phyloP scores from a whole-genome alignment of 2,888 invertebrate species.

The Geophilus truncorum region DNA sequence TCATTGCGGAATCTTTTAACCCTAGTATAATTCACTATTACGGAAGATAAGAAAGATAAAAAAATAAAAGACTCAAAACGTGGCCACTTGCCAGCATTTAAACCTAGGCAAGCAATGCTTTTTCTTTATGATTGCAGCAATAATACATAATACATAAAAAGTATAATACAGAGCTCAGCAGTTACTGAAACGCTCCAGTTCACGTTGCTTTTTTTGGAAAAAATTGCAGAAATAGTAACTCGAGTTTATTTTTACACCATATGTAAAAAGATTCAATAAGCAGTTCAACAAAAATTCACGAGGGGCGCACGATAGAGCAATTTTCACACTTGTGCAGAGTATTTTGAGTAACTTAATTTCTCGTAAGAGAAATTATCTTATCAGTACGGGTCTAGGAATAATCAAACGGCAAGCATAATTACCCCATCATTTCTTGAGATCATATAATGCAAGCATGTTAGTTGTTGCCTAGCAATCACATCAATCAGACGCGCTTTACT shows the following conservation, averaged over 20 bases:
- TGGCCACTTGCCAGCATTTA: slow-evolving; percentile 3
- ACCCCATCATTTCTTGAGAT: slow-evolving; percentile 27
- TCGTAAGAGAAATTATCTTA: not conserved
- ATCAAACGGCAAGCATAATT: not conserved
- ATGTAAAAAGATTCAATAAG: no score
- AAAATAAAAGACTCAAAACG: not conserved
- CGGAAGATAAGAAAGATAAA: not conserved
- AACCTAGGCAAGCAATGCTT: not conserved
- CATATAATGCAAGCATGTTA: slow-evolving; percentile 10
- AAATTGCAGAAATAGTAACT: not conserved
- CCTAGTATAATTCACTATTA: not conserved
- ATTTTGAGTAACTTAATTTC: not conserved
- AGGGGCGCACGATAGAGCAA: no score
- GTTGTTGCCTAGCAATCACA: slow-evolving; percentile 25
- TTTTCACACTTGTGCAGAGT: no score
- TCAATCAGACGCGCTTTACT: slow-evolving; percentile 24
- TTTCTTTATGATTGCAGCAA: slow-evolving; percentile 6
- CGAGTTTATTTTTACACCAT: not conserved
- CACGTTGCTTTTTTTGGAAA: not conserved
- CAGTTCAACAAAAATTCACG: no score
- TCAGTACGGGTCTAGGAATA: not conserved
- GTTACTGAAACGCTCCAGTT: not conserved
- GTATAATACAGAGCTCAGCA: not conserved
- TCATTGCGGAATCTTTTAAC: not conserved
- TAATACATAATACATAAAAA: not conserved